Base-by-base conservation (phyloP, 1,140 invertebrate genomes). In the Pseudomyrmex pallidus region DNA sequence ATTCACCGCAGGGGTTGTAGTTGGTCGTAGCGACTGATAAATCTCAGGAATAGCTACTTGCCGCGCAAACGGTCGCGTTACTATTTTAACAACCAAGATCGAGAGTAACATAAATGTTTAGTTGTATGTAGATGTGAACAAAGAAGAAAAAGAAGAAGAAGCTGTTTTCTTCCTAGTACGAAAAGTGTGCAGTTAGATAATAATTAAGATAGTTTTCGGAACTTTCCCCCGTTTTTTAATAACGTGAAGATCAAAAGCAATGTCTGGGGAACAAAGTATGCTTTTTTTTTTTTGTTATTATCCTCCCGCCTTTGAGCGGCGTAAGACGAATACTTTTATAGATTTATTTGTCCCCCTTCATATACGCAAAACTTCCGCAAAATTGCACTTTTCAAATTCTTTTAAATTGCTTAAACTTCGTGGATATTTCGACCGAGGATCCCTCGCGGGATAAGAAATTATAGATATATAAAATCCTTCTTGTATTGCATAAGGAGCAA, bases 121-220 rank as follows among this genome's bases (percentile, higher is more conserved):
- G 22, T 54, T 12, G 9, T 2, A 56, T 20, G 56, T 44, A 56
- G 5, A 35, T 35, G 5, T 35, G 5, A 35, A 35, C 5, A 7
- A 35, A 35, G 7, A 35, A 35, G 35, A 35, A 7, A 3, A 35
- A 7, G 0, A 35, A 0, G 10, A 17, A 76, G 22, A 9, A 52
- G 3, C 50, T 48, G 8, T 4, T 64, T n/a, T 9, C 35, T 1
- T 3, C 61, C 56, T 52, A 7, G 5, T 5, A 35, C 13, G 1
- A 48, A 61, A 70, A 35, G 5, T 57, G 9, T 35, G n/a, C 82
- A 87, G 83, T 90, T 90, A 87, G 57, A 61, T 73, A 57, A 73
- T 84, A 89, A 90, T 87, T 85, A 88, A 91, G 85, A 90, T 90
- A 89, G 83, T 91, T 88, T 64, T 67, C 61, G 22, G 17, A 73